Percentiles rank a stretch among this genome's conserved stretches.
Conservation (phyloP, 2,797 vertebrate species). For the Lithobates pipiens region DNA sequence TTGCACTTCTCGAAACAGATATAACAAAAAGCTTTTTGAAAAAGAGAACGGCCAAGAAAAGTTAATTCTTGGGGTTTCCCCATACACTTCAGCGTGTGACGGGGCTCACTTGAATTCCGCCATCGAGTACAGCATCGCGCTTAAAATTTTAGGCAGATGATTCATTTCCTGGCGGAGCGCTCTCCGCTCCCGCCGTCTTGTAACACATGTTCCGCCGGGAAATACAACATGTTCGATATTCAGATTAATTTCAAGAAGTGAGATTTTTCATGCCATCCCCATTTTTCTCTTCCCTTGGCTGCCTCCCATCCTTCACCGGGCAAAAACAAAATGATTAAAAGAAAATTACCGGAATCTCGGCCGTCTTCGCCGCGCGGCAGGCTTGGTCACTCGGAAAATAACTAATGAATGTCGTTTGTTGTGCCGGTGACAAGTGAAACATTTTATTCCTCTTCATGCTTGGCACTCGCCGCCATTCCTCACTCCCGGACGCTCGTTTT, state of each 20-base stretch:
- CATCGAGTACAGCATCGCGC: not conserved
- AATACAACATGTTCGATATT: slow-evolving; percentile 8
- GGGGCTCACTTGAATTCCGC: not conserved
- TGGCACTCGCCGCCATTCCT: slow-evolving; percentile 67
- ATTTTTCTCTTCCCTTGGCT: slow-evolving; percentile 53
- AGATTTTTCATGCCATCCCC: not conserved
- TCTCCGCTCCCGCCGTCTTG: not conserved
- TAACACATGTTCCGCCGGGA: not conserved
- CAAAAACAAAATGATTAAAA: slow-evolving; percentile 68
- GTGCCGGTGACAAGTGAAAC: slow-evolving; percentile 72
- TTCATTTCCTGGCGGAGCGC: not conserved
- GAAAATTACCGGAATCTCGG: slow-evolving; percentile 68
- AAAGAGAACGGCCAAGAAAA: too few relatives aligned
- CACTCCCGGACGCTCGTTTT: slow-evolving; percentile 40
- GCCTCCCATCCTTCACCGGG: slow-evolving; percentile 64
- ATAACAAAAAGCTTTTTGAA: too few relatives aligned
- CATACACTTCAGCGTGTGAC: not conserved
- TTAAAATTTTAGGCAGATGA: not conserved
- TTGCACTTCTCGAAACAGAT: too few relatives aligned
- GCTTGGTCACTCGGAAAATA: slow-evolving; percentile 78
- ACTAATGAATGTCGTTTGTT: slow-evolving; percentile 82
- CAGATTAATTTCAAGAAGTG: not conserved
- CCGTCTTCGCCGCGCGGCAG: slow-evolving; percentile 72
- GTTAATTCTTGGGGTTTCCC: too few relatives aligned
- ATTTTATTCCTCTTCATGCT: slow-evolving; percentile 64